Evolutionary conservation across 2,888 invertebrate genomes (phyloP), one percentile per base, ranked within the genome.

Genomic region (Acronicta leporina): DNA sequence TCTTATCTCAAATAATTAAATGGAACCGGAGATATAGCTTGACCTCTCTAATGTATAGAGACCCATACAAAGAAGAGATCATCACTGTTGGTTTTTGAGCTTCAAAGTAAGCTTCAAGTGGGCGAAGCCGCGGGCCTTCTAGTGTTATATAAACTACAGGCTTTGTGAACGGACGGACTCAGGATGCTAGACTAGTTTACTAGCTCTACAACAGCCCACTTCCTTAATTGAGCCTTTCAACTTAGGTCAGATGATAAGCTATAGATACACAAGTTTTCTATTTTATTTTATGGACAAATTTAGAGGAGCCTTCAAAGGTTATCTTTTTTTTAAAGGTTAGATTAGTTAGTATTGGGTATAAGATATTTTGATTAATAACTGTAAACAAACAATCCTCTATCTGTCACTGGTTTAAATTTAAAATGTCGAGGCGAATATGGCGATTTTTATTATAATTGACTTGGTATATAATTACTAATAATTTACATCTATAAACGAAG

Each of bases 161-260:
- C 35, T 35, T 68, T 33, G 64, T 38, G 13, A 11, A 49, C 7
- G 40, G 16, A 35, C 16, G n/a, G 7, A 14, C 42, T 46, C 51
- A 69, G 68, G 69, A 68, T 65, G 55, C 52, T 40, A 44, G 42
- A 64, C 68, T 64, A 60, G 68, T 68, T 60, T 65, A 65, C 52
- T 56, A 55, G 64, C 49, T n/a, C n/a, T n/a, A 51, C 59, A 53
- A 69, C 69, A 69, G 30, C 61, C 61, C 50, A 69, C 65, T 69
- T 69, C 65, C 68, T 69, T 61, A 65, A 68, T 65, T 61, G 68
- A 65, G 55, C 46, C 16, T 61, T 65, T 69, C 52, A 65, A 69
- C 61, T 65, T 40, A 53, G 69, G 30, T 65, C 69, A 69, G 42
- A 61, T 53, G 65, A 69, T 65, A 69, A 65, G 65, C 50, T 42